A percentile compares a stretch with the other conserved stretches of the same genome.
phyloP scores from a whole-genome alignment of 2,888 invertebrate genomes.

The Ligdia adustata region DNA sequence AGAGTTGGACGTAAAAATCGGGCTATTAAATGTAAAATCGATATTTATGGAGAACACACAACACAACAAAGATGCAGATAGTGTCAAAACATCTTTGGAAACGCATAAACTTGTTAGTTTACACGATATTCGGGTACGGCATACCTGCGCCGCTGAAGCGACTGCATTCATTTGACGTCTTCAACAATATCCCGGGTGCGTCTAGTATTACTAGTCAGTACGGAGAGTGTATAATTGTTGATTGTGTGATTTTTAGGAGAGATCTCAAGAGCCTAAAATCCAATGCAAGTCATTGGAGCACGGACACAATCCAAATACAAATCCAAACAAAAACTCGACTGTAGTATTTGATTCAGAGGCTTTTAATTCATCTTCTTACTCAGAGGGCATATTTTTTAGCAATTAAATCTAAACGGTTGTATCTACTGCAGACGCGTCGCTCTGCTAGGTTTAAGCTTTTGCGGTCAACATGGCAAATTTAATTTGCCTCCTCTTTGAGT shows the following conservation, averaged over 20 bases:
- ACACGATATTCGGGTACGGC: conserved; percentile 6
- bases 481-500: conserved; percentile 35
- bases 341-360: too few species aligned
- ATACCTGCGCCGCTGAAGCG: conserved; percentile 1
- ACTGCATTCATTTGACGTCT: neutral
- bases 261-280: too few species aligned
- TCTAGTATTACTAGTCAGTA: too few species aligned
- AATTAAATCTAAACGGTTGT: too few species aligned
- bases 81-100: conserved; percentile 27
- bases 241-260: too few species aligned
- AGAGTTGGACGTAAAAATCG: conserved; percentile 8
- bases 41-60: conserved; percentile 16
- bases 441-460: conserved; percentile 4
- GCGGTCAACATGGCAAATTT: conserved; percentile 35
- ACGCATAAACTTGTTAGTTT: conserved; percentile 29
- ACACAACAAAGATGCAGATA: conserved; percentile 25
- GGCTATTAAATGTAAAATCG: conserved; percentile 15
- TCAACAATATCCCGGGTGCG: too few species aligned
- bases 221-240: too few species aligned
- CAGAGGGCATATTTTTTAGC: too few species aligned
- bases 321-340: too few species aligned
- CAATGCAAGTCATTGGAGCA: too few species aligned
- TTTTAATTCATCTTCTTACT: too few species aligned
- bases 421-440: neutral
- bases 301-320: too few species aligned